Percentiles rank a stretch among this genome's conserved stretches.
These are phyloP conservation scores for Myotis brandtii DNA, from an alignment of 2,113 vertebrate species.

Conservation along the genomic window DNA sequence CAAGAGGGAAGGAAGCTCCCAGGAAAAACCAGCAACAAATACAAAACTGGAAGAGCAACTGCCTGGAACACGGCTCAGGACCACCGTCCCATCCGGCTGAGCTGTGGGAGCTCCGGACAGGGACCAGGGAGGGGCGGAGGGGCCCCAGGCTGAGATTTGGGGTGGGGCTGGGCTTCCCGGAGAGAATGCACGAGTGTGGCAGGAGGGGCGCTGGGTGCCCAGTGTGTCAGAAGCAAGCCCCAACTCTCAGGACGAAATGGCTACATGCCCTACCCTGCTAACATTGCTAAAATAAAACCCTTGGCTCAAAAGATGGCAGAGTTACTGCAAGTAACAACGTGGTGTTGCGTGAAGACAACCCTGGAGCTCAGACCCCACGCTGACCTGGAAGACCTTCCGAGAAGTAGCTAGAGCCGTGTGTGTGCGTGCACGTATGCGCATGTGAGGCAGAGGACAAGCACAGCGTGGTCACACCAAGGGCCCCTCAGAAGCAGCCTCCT, in stretches of 20 bases:
- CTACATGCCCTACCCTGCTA: background rate
- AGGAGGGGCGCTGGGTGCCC: background rate
- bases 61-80: background rate
- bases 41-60: too few species aligned
- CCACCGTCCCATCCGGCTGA: fast-evolving
- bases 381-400: fast-evolving
- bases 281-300: background rate
- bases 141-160: background rate
- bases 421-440: fast-evolving
- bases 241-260: background rate
- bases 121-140: background rate
- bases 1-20: background rate
- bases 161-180: background rate
- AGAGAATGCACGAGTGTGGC: background rate
- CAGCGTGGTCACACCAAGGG: fast-evolving
- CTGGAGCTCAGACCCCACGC: fast-evolving
- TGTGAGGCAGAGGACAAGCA: background rate
- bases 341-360: background rate
- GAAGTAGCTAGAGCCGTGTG: background rate
- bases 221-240: background rate
- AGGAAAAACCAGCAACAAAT: background rate
- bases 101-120: background rate
- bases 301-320: background rate
- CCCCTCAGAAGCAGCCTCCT: background rate
- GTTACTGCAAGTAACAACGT: background rate